Evolutionary conservation across 2,797 vertebrate genomes (phyloP).

Genomic region (Paguma larvata): DNA sequence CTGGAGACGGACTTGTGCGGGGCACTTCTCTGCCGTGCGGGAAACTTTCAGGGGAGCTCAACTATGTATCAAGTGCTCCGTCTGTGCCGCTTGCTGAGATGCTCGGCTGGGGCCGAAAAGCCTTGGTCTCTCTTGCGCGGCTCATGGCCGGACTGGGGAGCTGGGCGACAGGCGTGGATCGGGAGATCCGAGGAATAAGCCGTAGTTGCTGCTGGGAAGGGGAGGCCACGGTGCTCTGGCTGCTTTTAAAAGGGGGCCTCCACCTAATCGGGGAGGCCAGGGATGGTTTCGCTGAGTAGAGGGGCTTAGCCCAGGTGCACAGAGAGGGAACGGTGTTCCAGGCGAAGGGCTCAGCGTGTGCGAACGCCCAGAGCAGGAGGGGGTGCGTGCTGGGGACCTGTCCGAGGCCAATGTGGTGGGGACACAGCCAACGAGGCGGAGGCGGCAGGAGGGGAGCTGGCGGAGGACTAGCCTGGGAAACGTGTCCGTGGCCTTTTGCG

Average conservation of each 20-base stretch:
- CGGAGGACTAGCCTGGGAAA: not conserved
- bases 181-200: too few relatives aligned
- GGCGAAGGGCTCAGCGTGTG: not conserved
- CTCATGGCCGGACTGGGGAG: not conserved
- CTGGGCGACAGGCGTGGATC: accelerated
- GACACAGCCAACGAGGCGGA: accelerated
- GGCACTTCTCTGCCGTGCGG: not conserved
- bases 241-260: not conserved
- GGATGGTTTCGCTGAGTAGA: accelerated
- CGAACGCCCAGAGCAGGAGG: not conserved
- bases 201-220: accelerated
- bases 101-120: not conserved
- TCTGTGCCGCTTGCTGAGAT: not conserved
- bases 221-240: not conserved
- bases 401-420: accelerated
- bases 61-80: accelerated
- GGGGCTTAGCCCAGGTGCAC: not conserved
- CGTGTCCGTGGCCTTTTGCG: accelerated
- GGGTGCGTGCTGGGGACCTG: accelerated
- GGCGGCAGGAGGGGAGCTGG: not conserved
- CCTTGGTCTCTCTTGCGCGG: not conserved
- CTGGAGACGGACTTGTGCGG: not conserved
- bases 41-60: not conserved
- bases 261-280: not conserved
- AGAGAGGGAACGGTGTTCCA: not conserved